Conservation (phyloP, 2,797 vertebrate species). For the Oreortyx pictus region DNA sequence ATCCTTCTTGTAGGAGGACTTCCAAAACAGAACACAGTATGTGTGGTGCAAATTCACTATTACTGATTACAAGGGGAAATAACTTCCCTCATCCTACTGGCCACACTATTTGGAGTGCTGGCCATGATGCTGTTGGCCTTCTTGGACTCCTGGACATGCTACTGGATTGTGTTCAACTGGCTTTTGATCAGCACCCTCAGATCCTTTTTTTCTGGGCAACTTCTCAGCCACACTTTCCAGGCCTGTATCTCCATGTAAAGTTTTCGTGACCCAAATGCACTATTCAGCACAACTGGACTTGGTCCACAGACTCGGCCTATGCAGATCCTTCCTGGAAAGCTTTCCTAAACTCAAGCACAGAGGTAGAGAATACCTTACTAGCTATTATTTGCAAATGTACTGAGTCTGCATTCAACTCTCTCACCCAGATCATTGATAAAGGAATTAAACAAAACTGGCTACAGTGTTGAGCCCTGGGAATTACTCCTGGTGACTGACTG, state of each 20-base stretch:
- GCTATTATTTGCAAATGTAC: neutral
- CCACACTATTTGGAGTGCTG: neutral
- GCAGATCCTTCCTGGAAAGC: neutral
- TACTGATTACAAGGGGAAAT: neutral
- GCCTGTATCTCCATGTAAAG: too few relatives aligned
- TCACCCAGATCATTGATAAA: neutral
- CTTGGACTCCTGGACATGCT: neutral
- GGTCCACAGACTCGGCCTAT: neutral
- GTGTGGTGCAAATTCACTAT: neutral
- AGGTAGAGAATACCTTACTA: neutral
- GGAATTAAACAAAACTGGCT: neutral
- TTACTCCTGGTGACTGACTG: neutral
- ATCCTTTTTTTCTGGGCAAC: neutral
- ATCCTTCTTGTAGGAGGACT: neutral
- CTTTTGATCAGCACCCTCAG: neutral
- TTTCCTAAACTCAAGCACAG: neutral
- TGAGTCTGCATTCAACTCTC: neutral
- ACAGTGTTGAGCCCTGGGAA: neutral
- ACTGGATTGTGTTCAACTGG: neutral
- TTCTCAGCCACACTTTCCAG: neutral
- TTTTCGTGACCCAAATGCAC: neutral
- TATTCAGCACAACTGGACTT: neutral
- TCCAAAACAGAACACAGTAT: neutral
- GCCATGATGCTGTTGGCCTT: neutral
- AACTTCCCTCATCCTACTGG: neutral